Evolutionary conservation across 1,140 invertebrate species (phyloP), one percentile per base, ranked within the genome.

Genomic region (Caenorhabditis inopinata): DNA sequence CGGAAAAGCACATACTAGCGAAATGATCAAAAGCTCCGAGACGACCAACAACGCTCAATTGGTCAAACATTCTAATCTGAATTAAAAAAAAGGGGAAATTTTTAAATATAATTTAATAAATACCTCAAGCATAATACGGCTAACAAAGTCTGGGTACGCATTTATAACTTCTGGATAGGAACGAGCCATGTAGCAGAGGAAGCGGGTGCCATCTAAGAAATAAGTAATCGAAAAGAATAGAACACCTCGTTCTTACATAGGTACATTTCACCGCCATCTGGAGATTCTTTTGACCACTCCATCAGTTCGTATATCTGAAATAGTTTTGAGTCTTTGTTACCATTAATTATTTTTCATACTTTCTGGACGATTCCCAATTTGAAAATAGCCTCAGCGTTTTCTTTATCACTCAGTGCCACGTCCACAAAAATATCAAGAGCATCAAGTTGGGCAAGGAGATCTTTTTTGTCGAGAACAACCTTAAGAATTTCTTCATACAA

Each of bases 1-100:
- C 32, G 11, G 58, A 68, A n/a, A 16, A 68, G n/a, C 58, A 68
- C 32, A 68, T 7, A 68, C 32, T 42, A 0, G 32, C 58, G 12
- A 68, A 68, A 38, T 68, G 58, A 38, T 68, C 58, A 12, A 68
- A 68, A 16, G 58, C 58, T 42, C 32, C 58, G 11, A 68, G 58
- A 14, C 58, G 58, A 21, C 32, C n/a, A 21, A 14, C 27, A 3
- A 68, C 32, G 21, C 58, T 42, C 32, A 68, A 68, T 14, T 38
- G 16, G 12, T 68, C 32, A 18, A 68, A 68, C 32, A 68, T 68
- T 68, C 58, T 38, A 18, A 68, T 68, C 32, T 58, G 27, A 32
- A 58, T 11, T 18, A 21, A 18, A 48, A 48, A n/a, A 48, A 53
- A 25, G n/a, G n/a, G n/a, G n/a, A n/a, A n/a, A n/a, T n/a, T n/a